A percentile compares a stretch with the other conserved stretches of the same genome.
Evolutionary conservation across 2,797 vertebrate species (phyloP).

Genomic region (Sebastes nivosus): DNA sequence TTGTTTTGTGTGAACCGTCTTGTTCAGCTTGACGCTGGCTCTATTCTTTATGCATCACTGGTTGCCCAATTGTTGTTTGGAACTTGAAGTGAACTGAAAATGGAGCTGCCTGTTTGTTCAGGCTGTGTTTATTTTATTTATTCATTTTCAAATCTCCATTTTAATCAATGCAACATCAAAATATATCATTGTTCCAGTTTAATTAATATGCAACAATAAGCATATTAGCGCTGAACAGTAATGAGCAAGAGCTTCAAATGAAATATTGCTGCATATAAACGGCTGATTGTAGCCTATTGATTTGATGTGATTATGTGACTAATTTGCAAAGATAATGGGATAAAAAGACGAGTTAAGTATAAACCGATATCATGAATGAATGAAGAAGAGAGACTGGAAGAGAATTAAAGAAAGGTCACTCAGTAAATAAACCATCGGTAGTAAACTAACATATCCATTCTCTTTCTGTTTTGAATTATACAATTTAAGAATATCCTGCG

Average conservation of each 20-base stretch:
- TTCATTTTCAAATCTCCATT: not conserved
- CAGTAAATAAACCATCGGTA: not conserved
- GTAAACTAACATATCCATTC: not conserved
- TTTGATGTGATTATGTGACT: not conserved
- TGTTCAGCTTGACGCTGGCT: not conserved
- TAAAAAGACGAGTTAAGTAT: not conserved
- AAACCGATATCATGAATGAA: not conserved
- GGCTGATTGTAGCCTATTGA: not conserved
- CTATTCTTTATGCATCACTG: not conserved
- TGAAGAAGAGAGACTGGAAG: not conserved
- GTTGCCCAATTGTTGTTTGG: not conserved
- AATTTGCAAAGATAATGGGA: not conserved
- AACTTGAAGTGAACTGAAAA: not conserved
- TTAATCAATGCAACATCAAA: not conserved
- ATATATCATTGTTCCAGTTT: not conserved
- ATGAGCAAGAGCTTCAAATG: not conserved
- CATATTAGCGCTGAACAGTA: too few relatives aligned
- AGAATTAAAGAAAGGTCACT: not conserved
- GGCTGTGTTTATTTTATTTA: not conserved
- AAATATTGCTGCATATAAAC: slow-evolving; percentile 9
- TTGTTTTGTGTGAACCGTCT: not conserved
- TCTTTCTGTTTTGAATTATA: slow-evolving; percentile 16
- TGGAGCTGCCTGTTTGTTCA: not conserved
- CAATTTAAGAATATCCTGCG: not conserved
- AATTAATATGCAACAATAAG: not conserved